Conservation (phyloP, 2,888 invertebrate genomes). For the Yponomeuta malinellus region DNA sequence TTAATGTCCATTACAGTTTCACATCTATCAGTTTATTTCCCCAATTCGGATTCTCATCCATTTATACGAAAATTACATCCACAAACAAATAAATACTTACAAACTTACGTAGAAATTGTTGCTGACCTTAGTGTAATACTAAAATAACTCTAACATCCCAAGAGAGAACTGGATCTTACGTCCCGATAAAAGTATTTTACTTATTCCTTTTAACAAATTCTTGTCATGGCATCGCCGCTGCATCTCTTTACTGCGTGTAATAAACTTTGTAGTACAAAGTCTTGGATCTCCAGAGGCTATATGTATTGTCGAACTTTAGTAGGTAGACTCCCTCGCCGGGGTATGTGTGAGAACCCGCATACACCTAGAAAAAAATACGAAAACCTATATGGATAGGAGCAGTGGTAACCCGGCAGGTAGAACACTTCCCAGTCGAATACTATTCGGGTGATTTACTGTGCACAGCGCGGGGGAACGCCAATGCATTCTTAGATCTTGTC, state of each 20-base stretch:
- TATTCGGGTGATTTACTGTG: no score
- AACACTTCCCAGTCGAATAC: no score
- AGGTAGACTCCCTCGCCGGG: conserved; percentile 98
- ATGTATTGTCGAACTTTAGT: conserved; percentile 99
- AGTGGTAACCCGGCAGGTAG: no score
- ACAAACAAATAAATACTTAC: neutral
- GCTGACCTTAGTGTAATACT: neutral
- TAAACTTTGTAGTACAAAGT: conserved; percentile 99
- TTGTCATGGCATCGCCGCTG: neutral
- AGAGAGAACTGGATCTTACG: neutral
- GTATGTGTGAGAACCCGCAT: conserved; percentile 97
- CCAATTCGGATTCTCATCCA: no score
- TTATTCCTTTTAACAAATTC: neutral
- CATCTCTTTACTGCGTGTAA: conserved; percentile 83
- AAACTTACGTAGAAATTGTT: neutral
- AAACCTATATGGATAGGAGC: neutral
- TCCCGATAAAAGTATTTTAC: neutral
- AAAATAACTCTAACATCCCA: neutral
- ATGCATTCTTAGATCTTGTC: no score
- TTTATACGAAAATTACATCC: neutral
- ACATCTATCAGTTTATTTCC: no score
- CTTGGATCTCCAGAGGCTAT: conserved; percentile 99
- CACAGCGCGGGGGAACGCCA: no score
- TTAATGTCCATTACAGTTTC: neutral
- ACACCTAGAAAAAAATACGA: conserved; percentile 77